Evolutionary conservation across 2,888 invertebrate genomes (phyloP).

Genomic region (Cantharis rustica): DNA sequence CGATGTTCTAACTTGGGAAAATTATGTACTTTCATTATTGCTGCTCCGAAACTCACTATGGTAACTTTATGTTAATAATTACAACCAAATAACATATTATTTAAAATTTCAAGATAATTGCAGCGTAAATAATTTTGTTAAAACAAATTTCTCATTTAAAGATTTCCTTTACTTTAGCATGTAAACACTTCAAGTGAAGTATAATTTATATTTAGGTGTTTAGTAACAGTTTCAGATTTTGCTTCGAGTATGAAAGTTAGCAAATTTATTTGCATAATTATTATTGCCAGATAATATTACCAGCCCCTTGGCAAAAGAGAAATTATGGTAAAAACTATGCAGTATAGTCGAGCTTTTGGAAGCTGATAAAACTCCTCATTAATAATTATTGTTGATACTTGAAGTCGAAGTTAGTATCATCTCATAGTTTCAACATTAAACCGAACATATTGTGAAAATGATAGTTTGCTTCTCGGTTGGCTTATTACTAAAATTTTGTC

Average conservation of each 20-base stretch:
- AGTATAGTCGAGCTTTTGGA: background rate
- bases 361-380: background rate
- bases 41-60: background rate
- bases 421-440: background rate
- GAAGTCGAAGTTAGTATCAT: background rate
- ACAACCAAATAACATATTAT: background rate
- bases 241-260: background rate
- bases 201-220: background rate
- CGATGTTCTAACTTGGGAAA: slow-evolving; percentile 22
- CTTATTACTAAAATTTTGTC: background rate
- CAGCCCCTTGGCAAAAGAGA: background rate
- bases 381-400: background rate
- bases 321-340: background rate
- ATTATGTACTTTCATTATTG: slow-evolving; percentile 28
- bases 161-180: background rate
- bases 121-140: background rate
- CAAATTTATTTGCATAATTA: background rate
- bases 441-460: background rate
- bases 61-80: background rate
- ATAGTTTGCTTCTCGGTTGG: background rate
- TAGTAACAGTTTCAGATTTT: background rate
- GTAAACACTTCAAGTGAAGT: background rate
- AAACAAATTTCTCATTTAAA: background rate
- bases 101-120: background rate
- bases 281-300: background rate